Conservation (phyloP, 2,888 invertebrate species). For the Plutella xylostella region DNA sequence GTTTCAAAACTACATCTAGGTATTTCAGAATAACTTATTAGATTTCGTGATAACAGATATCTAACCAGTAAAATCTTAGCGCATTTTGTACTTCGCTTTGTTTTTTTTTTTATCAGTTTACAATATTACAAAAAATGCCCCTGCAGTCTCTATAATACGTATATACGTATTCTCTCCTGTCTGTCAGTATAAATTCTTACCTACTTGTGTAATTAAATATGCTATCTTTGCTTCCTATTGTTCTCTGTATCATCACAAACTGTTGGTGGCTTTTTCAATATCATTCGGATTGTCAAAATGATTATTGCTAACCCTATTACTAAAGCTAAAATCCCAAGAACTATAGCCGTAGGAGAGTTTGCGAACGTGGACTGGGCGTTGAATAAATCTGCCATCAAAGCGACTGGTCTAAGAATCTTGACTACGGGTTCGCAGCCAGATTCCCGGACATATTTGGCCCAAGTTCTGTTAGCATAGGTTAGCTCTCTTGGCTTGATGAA, state of each 20-base stretch:
- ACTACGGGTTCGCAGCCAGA: constrained; percentile 72
- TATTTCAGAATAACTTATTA: no score
- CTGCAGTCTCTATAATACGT: no score
- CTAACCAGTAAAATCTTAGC: no score
- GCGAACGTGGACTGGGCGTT: constrained; percentile 22
- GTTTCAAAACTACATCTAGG: no score
- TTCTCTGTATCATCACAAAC: constrained; percentile 32
- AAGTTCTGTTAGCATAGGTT: constrained; percentile 72
- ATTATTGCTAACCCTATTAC: constrained; percentile 37
- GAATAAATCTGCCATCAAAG: constrained; percentile 35
- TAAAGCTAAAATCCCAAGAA: constrained; percentile 44
- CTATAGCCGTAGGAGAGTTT: constrained; percentile 35
- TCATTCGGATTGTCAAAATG: constrained; percentile 45
- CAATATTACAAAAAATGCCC: no score
- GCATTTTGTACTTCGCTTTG: no score
- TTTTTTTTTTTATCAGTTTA: no score
- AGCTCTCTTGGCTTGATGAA: constrained; percentile 70
- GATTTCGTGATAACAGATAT: no score
- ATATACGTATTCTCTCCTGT: no score
- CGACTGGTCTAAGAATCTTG: constrained; percentile 55
- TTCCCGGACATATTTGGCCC: constrained; percentile 79
- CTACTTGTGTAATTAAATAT: constrained; percentile 5
- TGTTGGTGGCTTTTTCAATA: constrained; percentile 28
- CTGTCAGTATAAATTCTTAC: not conserved
- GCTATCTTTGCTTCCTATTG: constrained; percentile 46